Base-by-base conservation (phyloP, 1,140 invertebrate genomes). In the Venustaconcha ellipsiformis region DNA sequence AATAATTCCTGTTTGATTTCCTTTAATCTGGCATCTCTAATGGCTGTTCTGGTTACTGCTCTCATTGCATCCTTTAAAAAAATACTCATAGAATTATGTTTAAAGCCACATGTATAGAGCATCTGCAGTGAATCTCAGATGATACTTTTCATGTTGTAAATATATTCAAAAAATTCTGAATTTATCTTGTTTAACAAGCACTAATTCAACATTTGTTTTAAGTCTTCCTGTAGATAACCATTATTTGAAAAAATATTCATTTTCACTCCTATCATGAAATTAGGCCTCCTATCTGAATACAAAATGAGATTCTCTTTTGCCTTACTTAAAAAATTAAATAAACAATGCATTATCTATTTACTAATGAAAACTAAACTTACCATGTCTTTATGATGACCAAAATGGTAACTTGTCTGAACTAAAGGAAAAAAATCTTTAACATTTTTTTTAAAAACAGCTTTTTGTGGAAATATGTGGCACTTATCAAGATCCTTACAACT, bases 1-100 rank as follows among this genome's bases (percentile, higher is more conserved):
- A 99, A 91, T 59, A 99, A 93, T 91, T 99, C 97, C 72, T 93
- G 92, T 90, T 96, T 96, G 66, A 99, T 99, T 93, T 99, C 98
- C 86, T 96, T 96, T 13, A 99, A 91, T 70, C 98, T 92, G 0
- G 97, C 96, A 89, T 99, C 96, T 70, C 95, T 92, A 0, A 99
- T 94, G 0, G 96, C 97, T 76, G 96, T 95, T 84, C 94, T 93
- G 0, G 97, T 99, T 1, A 98, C 95, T 1, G 96, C 95, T 83
- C 94, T 93, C 94, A 97, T 95, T 6, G 96, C 97, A 92, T 99
- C 98, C 90, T 91, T 76, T 3, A 80, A 56, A 18, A 30, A 70
- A 63, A 68, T 57, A 23, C 37, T 59, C 26, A 64, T 23, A 69
- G 15, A 79, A 12, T 30, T 30, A n/a, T 20, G 64, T 66, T 23